Percentiles rank a stretch among this genome's conserved stretches.
phyloP scores from a whole-genome alignment of 2,888 invertebrate genomes.

The Hermaeophaga mercurialis region DNA sequence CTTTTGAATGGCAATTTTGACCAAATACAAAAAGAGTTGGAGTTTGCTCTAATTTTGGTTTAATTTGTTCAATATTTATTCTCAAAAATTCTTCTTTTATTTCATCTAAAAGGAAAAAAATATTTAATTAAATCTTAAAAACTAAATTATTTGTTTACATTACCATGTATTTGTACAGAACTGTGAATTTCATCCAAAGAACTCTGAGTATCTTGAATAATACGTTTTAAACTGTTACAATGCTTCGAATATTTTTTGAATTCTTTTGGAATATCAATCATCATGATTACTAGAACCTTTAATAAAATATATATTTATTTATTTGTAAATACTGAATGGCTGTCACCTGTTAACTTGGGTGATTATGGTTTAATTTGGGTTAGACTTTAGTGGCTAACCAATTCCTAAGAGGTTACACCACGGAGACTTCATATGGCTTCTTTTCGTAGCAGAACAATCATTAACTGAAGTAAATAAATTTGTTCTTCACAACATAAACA shows the following conservation, averaged over 20 bases:
- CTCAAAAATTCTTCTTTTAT: constrained; percentile 51
- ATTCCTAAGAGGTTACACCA: constrained; percentile 20
- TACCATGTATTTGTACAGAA: constrained; percentile 51
- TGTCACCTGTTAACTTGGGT: background rate
- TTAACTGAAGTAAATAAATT: constrained; percentile 14
- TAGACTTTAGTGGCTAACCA: constrained; percentile 11
- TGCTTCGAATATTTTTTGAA: constrained; percentile 54
- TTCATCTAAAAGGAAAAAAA: constrained; percentile 48
- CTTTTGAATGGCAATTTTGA: constrained; percentile 71
- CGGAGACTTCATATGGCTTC: constrained; percentile 22
- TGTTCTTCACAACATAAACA: constrained; percentile 13
- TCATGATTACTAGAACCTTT: constrained; percentile 38
- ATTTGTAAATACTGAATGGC: constrained; percentile 17
- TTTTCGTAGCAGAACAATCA: constrained; percentile 13
- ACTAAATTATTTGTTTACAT: constrained; percentile 20
- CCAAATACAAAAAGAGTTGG: constrained; percentile 77
- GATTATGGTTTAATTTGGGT: constrained; percentile 7
- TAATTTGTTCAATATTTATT: constrained; percentile 48
- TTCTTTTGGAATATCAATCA: constrained; percentile 50
- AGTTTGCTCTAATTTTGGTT: constrained; percentile 51
- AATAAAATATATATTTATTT: background rate
- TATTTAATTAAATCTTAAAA: constrained; percentile 3
- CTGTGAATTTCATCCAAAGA: constrained; percentile 54
- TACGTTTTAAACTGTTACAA: constrained; percentile 52
- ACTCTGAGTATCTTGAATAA: constrained; percentile 52